Evolutionary conservation across 2,113 vertebrate genomes (phyloP).

Genomic region (Conger conger): DNA sequence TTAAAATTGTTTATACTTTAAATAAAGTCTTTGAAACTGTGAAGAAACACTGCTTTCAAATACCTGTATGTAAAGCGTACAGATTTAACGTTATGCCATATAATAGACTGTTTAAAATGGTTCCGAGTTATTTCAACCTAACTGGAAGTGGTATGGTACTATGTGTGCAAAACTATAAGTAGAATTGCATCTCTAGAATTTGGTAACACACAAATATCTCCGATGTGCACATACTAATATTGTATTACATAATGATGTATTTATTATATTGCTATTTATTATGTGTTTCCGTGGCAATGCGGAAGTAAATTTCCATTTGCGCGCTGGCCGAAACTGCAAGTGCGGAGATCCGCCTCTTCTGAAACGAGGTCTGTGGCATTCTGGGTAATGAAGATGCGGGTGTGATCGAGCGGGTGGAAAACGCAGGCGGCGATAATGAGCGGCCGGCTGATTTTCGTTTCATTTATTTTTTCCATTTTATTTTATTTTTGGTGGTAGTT

Average conservation of each 20-base stretch:
- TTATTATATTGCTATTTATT: neutral
- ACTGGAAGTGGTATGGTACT: slow-evolving; percentile 19
- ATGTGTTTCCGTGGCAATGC: neutral
- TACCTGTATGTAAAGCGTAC: slow-evolving; percentile 36
- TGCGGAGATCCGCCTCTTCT: neutral
- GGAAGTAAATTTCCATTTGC: neutral
- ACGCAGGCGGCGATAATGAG: neutral
- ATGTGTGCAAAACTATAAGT: neutral
- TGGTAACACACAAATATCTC: neutral
- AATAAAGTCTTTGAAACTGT: slow-evolving; percentile 93
- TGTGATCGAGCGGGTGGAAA: no score
- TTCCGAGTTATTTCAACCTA: neutral
- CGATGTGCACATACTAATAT: neutral
- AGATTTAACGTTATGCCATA: slow-evolving; percentile 12
- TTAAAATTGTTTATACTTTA: slow-evolving; percentile 89
- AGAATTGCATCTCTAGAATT: slow-evolving; percentile 15
- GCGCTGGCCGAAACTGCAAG: neutral
- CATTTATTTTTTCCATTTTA: neutral
- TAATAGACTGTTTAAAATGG: slow-evolving; percentile 31
- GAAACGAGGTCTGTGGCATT: neutral
- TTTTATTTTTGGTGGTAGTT: neutral
- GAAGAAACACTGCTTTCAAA: slow-evolving; percentile 67
- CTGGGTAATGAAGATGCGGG: no score
- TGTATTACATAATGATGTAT: neutral
- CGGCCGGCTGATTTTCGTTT: neutral